Conservation (phyloP, 2,797 vertebrate genomes). For the Mycteria americana region DNA sequence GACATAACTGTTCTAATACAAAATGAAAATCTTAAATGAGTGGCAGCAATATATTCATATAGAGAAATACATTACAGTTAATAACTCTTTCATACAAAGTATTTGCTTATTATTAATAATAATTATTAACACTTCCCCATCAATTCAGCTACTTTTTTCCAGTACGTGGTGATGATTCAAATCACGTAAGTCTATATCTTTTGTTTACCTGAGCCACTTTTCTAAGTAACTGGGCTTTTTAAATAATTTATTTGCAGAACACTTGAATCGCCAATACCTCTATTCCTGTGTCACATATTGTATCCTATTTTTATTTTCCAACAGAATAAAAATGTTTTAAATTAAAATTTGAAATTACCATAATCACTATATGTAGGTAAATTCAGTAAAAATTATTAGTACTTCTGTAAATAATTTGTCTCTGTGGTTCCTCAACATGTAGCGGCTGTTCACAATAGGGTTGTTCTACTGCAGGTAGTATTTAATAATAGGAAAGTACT, state of each 20-base stretch:
- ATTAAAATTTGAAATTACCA: neutral
- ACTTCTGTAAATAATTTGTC: neutral
- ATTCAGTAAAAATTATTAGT: neutral
- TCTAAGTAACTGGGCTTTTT: neutral
- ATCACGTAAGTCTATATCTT: fast-evolving
- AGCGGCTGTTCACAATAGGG: neutral
- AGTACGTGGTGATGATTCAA: neutral
- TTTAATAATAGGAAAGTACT: neutral
- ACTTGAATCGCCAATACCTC: neutral
- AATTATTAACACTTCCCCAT: neutral
- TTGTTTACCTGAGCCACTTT: neutral
- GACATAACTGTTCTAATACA: neutral
- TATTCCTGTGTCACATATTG: neutral
- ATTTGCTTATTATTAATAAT: neutral
- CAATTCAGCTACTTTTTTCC: neutral
- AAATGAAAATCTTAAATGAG: neutral
- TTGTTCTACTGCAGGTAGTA: neutral
- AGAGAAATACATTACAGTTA: neutral
- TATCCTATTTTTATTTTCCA: neutral
- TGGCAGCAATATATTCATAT: neutral
- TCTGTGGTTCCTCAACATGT: neutral
- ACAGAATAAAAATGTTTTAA: neutral
- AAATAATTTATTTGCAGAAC: neutral
- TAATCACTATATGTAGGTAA: neutral
- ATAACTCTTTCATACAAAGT: neutral